Conservation (phyloP, 2,797 vertebrate species). For the Kryptolebias ocellatus region DNA sequence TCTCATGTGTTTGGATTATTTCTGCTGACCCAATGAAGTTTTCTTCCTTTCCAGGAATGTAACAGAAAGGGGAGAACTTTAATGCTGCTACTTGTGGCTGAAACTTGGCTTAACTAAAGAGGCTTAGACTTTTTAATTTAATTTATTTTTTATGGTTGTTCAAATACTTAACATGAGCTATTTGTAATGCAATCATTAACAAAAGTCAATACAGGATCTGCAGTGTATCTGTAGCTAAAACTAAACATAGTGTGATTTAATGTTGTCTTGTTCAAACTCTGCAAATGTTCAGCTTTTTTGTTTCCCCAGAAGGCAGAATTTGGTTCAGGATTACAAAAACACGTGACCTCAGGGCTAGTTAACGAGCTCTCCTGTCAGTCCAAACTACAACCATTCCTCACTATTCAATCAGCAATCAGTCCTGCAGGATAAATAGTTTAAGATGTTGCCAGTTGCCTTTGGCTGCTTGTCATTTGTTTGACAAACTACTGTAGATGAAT, state of each 20-base stretch:
- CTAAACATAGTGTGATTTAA: neutral
- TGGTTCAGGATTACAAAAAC: neutral
- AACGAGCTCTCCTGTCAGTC: constrained; percentile 9
- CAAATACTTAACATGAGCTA: neutral
- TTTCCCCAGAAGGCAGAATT: neutral
- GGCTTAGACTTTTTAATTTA: no score
- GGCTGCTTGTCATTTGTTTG: constrained; percentile 10
- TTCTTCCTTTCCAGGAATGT: constrained; percentile 40
- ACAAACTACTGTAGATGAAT: constrained; percentile 2
- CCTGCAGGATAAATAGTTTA: constrained; percentile 8
- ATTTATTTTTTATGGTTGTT: no score
- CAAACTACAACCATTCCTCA: constrained; percentile 1
- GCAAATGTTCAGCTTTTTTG: no score
- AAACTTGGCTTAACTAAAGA: neutral
- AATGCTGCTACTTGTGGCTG: constrained; percentile 3
- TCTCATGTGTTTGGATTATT: constrained; percentile 49
- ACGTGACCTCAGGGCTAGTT: neutral
- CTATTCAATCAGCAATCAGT: neutral
- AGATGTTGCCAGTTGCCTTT: neutral
- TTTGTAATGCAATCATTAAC: neutral
- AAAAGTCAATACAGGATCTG: neutral
- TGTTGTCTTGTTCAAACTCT: no score
- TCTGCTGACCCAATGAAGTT: constrained; percentile 46
- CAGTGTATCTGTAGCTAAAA: no score
- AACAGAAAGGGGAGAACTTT: neutral